Evolutionary conservation across 2,888 invertebrate genomes (phyloP).

Genomic region (Mythimna vitellina): DNA sequence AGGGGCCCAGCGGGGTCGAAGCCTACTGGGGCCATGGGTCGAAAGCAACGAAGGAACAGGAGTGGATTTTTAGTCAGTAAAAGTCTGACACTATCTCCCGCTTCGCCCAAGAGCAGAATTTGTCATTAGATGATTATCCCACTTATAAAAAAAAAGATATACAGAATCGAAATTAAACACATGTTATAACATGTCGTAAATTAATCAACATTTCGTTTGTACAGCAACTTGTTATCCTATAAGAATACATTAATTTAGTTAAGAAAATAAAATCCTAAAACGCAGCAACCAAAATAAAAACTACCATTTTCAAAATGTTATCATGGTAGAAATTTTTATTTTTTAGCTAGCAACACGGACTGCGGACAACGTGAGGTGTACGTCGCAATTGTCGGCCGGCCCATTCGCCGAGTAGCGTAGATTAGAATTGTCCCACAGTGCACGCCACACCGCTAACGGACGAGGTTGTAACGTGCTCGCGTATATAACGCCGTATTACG

Average conservation of each 20-base stretch:
- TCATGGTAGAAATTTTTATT: conserved; percentile 47
- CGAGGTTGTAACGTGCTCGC: conserved; percentile 50
- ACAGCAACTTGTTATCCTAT: not conserved
- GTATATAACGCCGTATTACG: conserved; percentile 49
- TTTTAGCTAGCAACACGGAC: conserved; percentile 57
- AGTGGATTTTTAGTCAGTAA: no score
- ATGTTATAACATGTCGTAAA: not conserved
- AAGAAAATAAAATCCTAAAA: not conserved
- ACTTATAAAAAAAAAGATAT: no score
- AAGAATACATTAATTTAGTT: not conserved
- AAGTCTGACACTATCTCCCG: no score
- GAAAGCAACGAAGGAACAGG: no score
- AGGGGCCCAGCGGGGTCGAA: no score
- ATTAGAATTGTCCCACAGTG: conserved; percentile 49
- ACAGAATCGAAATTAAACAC: not conserved
- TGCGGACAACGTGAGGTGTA: conserved; percentile 61
- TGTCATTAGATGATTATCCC: no score
- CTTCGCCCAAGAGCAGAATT: no score
- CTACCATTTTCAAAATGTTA: conserved; percentile 42
- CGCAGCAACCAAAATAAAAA: not conserved
- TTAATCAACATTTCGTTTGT: not conserved
- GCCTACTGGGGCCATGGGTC: no score
- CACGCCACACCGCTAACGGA: conserved; percentile 38
- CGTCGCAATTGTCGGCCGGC: conserved; percentile 57
- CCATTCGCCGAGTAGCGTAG: conserved; percentile 49